Base-by-base conservation (phyloP, 2,797 vertebrate species). In the Vireo griseus region DNA sequence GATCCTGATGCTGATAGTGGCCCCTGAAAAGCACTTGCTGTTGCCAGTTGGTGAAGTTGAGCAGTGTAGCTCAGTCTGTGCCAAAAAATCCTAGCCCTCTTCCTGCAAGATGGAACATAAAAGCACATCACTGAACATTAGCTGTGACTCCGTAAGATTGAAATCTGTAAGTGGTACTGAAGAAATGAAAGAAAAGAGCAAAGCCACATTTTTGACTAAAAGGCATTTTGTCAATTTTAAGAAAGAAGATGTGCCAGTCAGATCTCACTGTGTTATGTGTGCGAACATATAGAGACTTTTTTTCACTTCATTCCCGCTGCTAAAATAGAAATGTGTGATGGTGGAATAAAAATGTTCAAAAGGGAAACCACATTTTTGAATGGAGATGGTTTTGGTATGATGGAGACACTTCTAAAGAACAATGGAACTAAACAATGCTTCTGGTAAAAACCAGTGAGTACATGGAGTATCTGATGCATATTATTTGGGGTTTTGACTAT, bases 1-100 rank as follows among this genome's bases (percentile, higher is more conserved):
- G 39, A 54, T 54, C n/a, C 29, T 91, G 52, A 61, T 86, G 33
- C 16, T 86, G 54, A 44, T 91, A 75, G 44, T 74, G 88, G 82
- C 72, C 37, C 87, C 79, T 88, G 79, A 96, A 94, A 96, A 95
- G 28, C 63, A 85, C 69, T 91, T 96, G 39, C 68, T 78, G 42
- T 65, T 92, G 24, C 48, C 61, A 84, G n/a, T 83, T 85, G 57
- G 19, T 14, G 19, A 74, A 92, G 42, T 29, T 10, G 35, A 94
- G 58, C 65, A 81, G 0, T 28, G 29, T 80, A 48, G 42, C 63
- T 92, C 57, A 40, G 57, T 88, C 28, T 57, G n/a, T 94, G 78
- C 28, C 69, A 86, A 94, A 78, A 94, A 72, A 19, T 33, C 71
- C 73, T 58, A 16, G 16, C 72, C 16, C 5, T 73, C 28, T 72